Conservation (phyloP, 2,797 vertebrate genomes). For the Gymnodraco acuticeps region DNA sequence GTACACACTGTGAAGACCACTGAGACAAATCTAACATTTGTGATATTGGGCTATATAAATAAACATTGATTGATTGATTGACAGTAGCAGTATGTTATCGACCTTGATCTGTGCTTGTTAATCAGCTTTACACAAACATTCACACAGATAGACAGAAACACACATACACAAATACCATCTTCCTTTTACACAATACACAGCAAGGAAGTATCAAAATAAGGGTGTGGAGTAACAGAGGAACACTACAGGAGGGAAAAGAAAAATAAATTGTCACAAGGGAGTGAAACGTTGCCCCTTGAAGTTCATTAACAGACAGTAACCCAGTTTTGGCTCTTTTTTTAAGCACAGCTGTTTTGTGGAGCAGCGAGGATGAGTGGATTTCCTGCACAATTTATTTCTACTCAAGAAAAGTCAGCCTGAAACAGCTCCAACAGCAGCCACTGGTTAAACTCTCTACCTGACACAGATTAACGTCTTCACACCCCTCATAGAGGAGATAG, state of each 20-base stretch:
- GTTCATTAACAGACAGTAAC: slow-evolving; percentile 13
- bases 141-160: slow-evolving; percentile 1
- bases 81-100: slow-evolving; percentile 42
- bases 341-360: slow-evolving; percentile 6
- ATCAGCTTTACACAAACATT: not conserved
- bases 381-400: slow-evolving; percentile 17
- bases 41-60: too few species aligned
- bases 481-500: slow-evolving; percentile 45
- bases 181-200: not conserved
- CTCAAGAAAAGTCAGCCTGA: slow-evolving; percentile 25
- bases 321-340: not conserved
- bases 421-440: slow-evolving; percentile 19
- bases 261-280: slow-evolving; percentile 11
- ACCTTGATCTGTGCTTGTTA: not conserved
- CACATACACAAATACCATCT: slow-evolving; percentile 11
- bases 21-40: too few species aligned
- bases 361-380: slow-evolving; percentile 28
- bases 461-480: slow-evolving; percentile 41
- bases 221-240: not conserved
- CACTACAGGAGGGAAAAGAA: not conserved
- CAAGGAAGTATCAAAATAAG: not conserved
- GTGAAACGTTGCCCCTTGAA: not conserved
- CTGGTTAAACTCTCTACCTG: slow-evolving; percentile 44
- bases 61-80: too few species aligned
- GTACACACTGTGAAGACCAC: too few species aligned